Base-by-base conservation (phyloP, 2,888 invertebrate species). In the Drosophila infuscata region DNA sequence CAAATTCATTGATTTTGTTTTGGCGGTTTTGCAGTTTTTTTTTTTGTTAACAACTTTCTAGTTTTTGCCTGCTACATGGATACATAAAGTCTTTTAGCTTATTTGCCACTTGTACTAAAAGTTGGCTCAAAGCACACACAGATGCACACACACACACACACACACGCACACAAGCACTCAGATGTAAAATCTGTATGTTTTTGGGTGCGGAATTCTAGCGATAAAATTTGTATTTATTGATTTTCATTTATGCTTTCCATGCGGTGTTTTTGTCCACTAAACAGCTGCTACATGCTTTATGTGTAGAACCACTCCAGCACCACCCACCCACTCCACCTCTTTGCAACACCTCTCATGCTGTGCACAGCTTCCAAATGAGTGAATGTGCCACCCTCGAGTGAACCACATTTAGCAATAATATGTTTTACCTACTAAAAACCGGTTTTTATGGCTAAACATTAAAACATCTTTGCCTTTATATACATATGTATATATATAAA, bases 191-290 rank as follows among this genome's bases (percentile, higher is more conserved):
- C n/a, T 58, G 33, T 36, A 41, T 43, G 36, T 66, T 53, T 29
- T 53, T 29, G 57, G 57, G 41, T 70, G 49, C 49, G 62, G 64
- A 59, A 68, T 71, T 82, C 67, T 63, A 51, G 76, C 78, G 74
- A 88, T 84, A 88, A 83, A 81, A 86, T 78, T 83, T 78, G 64
- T 84, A 86, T 84, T 88, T 84, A 84, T 84, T 88, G 84, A 84
- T 84, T 85, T 85, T 85, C 84, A 88, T 85, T 85, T 85, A 85
- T 85, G 83, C 54, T 76, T 76, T 72, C 62, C 88, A 70, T 79
- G 80, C 76, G 74, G 71, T 66, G 53, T 53, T 75, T 32, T 51
- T 54, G 51, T 72, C 83, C 77, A 73, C 86, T 71, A 82, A 82
- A 85, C 88, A 88, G 86, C 88, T 84, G 86, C 75, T 76, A 77